Percentiles rank a stretch among this genome's conserved stretches.
These are phyloP conservation scores for Hermatobates lingyangjiaoensis DNA, from an alignment of 1,140 invertebrate species.

Conservation along the genomic window DNA sequence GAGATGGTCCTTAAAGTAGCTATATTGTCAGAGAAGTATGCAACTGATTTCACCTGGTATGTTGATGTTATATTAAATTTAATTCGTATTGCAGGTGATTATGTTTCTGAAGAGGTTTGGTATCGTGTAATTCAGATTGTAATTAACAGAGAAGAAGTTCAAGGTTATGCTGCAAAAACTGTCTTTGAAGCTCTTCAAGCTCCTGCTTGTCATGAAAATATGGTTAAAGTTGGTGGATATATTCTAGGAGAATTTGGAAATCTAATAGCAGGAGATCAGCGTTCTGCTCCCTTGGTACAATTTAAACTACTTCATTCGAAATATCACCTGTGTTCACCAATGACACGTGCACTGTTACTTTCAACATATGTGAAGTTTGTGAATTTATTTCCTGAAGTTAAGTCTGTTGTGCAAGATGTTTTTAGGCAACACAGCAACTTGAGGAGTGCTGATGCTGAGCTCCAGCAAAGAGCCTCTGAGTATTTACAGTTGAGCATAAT, in stretches of 20 bases:
- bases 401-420: conserved; percentile 88
- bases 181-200: conserved; percentile 94
- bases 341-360: conserved; percentile 84
- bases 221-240: conserved; percentile 99
- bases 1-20: conserved; percentile 99
- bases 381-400: conserved; percentile 98
- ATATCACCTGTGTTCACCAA: conserved; percentile 93
- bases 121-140: conserved; percentile 99
- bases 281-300: conserved; percentile 88
- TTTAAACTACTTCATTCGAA: conserved; percentile 95
- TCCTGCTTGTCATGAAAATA: conserved; percentile 98
- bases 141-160: conserved; percentile 96
- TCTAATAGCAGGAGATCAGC: conserved; percentile 93
- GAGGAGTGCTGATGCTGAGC: conserved; percentile 89
- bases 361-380: conserved; percentile 99
- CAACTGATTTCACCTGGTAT: conserved; percentile 96
- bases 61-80: conserved; percentile 99
- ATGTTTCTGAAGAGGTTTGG: conserved; percentile 96
- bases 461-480: conserved; percentile 95
- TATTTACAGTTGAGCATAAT: conserved; percentile 93
- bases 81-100: conserved; percentile 98
- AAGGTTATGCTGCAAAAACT: conserved; percentile 98
- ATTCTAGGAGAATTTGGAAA: conserved; percentile 99
- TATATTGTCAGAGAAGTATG: conserved; percentile 98
- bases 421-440: conserved; percentile 91